Percentiles rank a stretch among this genome's conserved stretches.
phyloP scores from a whole-genome alignment of 1,140 invertebrate species.

The Asobara japonica region DNA sequence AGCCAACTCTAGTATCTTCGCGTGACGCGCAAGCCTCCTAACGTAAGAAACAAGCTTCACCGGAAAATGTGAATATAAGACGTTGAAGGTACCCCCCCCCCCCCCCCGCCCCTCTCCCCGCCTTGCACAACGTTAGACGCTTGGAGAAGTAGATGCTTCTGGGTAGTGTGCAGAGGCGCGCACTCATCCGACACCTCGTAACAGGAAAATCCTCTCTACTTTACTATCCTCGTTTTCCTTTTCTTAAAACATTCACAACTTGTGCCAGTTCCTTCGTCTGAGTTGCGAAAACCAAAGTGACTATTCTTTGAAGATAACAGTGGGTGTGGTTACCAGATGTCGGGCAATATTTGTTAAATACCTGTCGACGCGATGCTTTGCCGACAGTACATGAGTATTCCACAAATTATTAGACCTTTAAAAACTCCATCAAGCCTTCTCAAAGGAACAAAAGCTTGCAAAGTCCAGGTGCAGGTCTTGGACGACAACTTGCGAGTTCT shows the following conservation, averaged over 20 bases:
- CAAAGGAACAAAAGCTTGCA: too few species aligned
- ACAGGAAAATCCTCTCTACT: constrained; percentile 30
- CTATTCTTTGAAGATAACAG: background rate
- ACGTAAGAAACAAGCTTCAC: constrained; percentile 5
- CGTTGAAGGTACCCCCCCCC: background rate
- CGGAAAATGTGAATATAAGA: constrained; percentile 15
- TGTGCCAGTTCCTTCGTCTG: background rate
- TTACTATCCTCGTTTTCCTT: constrained; percentile 25
- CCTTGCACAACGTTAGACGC: background rate
- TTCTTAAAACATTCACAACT: background rate
- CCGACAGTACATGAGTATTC: too few species aligned
- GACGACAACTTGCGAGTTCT: too few species aligned
- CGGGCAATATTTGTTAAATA: too few species aligned
- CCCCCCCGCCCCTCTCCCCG: background rate
- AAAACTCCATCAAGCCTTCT: too few species aligned
- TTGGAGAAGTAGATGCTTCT: background rate
- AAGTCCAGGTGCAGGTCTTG: too few species aligned
- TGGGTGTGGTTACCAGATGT: too few species aligned
- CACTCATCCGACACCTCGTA: constrained; percentile 32
- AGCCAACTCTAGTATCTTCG: constrained; percentile 11
- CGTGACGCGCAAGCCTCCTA: constrained; percentile 7
- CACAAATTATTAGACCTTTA: too few species aligned
- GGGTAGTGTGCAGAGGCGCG: background rate
- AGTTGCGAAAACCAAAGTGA: constrained; percentile 18
- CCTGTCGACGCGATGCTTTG: too few species aligned